Base-by-base conservation (phyloP, 1,140 invertebrate genomes). In the Drosophila busckii region DNA sequence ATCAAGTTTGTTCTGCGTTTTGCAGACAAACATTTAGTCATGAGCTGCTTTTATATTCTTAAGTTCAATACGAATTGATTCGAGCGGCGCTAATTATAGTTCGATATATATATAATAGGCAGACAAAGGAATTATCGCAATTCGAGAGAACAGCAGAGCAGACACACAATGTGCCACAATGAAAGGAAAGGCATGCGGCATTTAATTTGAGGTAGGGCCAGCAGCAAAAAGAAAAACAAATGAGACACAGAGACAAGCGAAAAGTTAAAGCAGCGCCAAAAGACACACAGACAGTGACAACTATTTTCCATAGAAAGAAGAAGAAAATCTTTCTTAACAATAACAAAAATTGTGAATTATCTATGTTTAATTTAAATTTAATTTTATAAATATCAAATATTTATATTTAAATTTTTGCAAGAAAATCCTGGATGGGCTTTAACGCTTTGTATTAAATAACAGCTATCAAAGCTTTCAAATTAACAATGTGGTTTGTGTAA, bases 31-130 rank as follows among this genome's bases (percentile, higher is more conserved):
- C 44, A 48, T 49, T 58, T 46, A 42, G 23, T 19, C 62, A 28
- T 22, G 40, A 7, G 38, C 46, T 41, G 67, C 62, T 80, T 80
- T 80, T 78, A 78, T 78, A 78, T 25, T 41, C 41, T 22, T 15
- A 20, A 13, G 12, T 28, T 53, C 22, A 9, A 37, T 38, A 25
- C 32, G 29, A 37, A 26, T 34, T 17, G 50, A 15, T 16, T 19
- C 50, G 46, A 68, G 37, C 23, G 54, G 10, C 28, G 46, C 65
- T 75, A 75, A 76, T 60, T 71, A 53, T 73, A 71, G 69, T 41
- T 28, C 17, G 13, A 19, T 8, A 23, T 19, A 19, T 19, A 46
- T 22, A 54, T 32, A 28, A n/a, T 3, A 15, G 34, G 46, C 37
- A 29, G 20, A 31, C 28, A 41, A 31, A 69, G 9, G 54, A 48